phyloP scores from a whole-genome alignment of 1,140 invertebrate genomes.

The Bombus waltoni region DNA sequence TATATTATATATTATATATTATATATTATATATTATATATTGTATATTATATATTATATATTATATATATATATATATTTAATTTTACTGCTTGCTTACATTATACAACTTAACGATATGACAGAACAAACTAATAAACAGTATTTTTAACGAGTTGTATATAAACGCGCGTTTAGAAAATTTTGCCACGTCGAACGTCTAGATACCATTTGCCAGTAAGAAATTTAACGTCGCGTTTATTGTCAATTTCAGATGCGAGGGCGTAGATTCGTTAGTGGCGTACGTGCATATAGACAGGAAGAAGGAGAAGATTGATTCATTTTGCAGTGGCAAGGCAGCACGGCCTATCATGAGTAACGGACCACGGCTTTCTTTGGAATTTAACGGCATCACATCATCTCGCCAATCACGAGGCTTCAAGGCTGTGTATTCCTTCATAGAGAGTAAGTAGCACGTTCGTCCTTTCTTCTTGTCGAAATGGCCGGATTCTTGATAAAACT shows the following conservation, averaged over 20 bases:
- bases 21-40: too few relatives aligned
- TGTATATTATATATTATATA: too few relatives aligned
- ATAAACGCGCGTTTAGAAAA: too few relatives aligned
- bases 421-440: constrained; percentile 93
- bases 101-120: too few relatives aligned
- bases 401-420: constrained; percentile 91
- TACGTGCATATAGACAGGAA: constrained; percentile 91
- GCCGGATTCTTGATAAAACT: not conserved
- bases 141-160: too few relatives aligned
- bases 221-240: not conserved
- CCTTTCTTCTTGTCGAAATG: not conserved
- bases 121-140: too few relatives aligned
- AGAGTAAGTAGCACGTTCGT: constrained; percentile 87
- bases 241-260: constrained; percentile 86
- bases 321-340: constrained; percentile 91
- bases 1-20: too few relatives aligned
- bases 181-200: too few relatives aligned
- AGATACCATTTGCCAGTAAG: too few relatives aligned
- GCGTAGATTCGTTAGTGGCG: constrained; percentile 89
- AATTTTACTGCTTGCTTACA: too few relatives aligned
- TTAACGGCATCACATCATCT: constrained; percentile 88
- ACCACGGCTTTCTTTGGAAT: constrained; percentile 91
- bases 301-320: constrained; percentile 91
- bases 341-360: constrained; percentile 95
- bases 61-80: too few relatives aligned